A percentile compares a stretch with the other conserved stretches of the same genome.
Evolutionary conservation across 2,797 vertebrate species (phyloP).

Genomic region (Eidolon dupreanum): DNA sequence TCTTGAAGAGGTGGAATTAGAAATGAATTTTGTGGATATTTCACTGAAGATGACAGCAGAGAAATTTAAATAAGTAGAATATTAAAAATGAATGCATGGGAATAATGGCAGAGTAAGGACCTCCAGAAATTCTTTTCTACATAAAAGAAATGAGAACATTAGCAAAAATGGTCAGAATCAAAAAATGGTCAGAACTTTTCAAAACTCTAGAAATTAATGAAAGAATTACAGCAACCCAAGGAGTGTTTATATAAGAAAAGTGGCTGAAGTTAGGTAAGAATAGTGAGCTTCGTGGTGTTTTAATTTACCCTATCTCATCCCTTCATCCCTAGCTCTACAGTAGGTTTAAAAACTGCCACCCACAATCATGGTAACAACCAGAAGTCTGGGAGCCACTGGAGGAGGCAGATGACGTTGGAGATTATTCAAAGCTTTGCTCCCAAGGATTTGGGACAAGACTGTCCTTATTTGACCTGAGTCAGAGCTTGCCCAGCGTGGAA

Average conservation of each 20-base stretch:
- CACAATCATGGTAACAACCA: background rate
- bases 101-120: background rate
- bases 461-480: background rate
- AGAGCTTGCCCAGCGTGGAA: background rate
- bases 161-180: background rate
- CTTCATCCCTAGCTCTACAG: background rate
- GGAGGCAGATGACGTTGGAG: background rate
- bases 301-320: background rate
- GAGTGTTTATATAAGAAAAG: background rate
- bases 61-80: background rate
- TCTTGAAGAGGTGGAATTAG: background rate
- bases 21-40: background rate
- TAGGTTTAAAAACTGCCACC: background rate
- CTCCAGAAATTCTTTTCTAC: background rate
- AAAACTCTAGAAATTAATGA: background rate
- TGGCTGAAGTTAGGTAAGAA: background rate
- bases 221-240: background rate
- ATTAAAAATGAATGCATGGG: conserved; percentile 11
- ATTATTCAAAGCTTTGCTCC: background rate
- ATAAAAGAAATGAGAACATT: background rate
- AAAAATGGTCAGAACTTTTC: background rate
- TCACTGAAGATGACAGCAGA: background rate
- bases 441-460: background rate
- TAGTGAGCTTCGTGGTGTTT: background rate
- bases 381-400: background rate